These are phyloP conservation scores for Zeus faber DNA, from an alignment of 2,113 vertebrate species.

Conservation along the genomic window DNA sequence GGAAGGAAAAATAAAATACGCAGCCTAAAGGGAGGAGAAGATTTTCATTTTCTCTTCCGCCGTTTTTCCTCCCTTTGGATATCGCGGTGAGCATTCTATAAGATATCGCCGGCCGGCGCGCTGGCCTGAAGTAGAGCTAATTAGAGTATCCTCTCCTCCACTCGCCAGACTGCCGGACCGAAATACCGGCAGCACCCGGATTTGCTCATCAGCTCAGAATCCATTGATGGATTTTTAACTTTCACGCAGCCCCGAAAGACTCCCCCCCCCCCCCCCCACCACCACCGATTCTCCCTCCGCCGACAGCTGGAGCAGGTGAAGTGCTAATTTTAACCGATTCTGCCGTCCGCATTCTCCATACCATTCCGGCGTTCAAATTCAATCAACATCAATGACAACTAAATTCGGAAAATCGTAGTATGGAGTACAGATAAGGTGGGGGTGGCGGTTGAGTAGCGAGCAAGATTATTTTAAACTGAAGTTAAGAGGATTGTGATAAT, in stretches of 20 bases:
- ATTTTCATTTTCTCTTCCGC: slow-evolving; percentile 16
- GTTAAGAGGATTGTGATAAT: no score
- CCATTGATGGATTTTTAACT: no score
- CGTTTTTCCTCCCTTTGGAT: slow-evolving; percentile 13
- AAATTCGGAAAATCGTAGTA: no score
- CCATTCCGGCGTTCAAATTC: not conserved
- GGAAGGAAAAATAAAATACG: slow-evolving; percentile 20
- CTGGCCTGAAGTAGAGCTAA: not conserved
- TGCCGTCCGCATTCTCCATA: not conserved
- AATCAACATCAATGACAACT: slow-evolving; percentile 15
- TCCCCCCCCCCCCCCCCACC: no score
- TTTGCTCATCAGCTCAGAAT: no score
- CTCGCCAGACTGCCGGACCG: not conserved
- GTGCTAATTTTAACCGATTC: not conserved
- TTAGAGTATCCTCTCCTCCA: not conserved
- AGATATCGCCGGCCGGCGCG: not conserved
- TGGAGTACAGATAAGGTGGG: no score
- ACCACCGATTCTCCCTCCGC: no score
- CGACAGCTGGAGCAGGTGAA: no score
- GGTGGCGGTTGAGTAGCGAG: no score
- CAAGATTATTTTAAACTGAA: no score
- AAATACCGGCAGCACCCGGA: no score
- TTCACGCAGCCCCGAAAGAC: no score
- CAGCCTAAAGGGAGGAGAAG: not conserved
- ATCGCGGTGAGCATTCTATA: slow-evolving; percentile 11